A percentile compares a stretch with the other conserved stretches of the same genome.
Conservation (phyloP, 2,113 vertebrate genomes). For the Prietella phreatophila region DNA sequence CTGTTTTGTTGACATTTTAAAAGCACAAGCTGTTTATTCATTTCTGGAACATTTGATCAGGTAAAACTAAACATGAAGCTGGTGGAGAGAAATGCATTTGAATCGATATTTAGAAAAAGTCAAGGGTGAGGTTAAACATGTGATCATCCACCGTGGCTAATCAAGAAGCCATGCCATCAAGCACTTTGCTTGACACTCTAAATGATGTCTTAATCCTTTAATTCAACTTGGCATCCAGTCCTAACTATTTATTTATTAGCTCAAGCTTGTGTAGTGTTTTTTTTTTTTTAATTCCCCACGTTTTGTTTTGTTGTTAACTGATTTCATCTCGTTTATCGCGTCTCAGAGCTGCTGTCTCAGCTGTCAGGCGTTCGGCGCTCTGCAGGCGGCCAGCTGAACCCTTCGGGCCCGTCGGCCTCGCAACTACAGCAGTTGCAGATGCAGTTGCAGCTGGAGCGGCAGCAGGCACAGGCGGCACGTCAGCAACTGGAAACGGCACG, state of each 20-base stretch:
- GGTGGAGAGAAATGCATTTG: not conserved
- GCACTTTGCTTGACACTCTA: not conserved
- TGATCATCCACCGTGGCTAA: not conserved
- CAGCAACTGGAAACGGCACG: conserved; percentile 95
- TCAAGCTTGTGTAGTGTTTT: not conserved
- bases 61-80: not conserved
- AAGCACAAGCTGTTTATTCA: not conserved
- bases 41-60: not conserved
- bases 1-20: not conserved
- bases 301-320: not conserved
- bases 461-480: conserved; percentile 94
- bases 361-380: conserved; percentile 95
- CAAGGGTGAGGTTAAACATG: not conserved
- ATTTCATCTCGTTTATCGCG: not conserved
- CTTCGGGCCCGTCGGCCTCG: conserved; percentile 93
- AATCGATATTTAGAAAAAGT: not conserved
- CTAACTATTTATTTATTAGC: not conserved
- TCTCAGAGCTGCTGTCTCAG: conserved; percentile 94
- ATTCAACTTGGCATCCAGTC: not conserved
- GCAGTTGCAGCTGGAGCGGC: conserved; percentile 95
- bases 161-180: not conserved
- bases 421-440: conserved; percentile 98
- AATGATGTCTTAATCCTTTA: not conserved
- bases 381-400: conserved; percentile 95
- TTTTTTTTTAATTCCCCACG: not conserved